A percentile compares a stretch with the other conserved stretches of the same genome.
Conservation (phyloP, 2,888 invertebrate species). For the Eurois occulta region DNA sequence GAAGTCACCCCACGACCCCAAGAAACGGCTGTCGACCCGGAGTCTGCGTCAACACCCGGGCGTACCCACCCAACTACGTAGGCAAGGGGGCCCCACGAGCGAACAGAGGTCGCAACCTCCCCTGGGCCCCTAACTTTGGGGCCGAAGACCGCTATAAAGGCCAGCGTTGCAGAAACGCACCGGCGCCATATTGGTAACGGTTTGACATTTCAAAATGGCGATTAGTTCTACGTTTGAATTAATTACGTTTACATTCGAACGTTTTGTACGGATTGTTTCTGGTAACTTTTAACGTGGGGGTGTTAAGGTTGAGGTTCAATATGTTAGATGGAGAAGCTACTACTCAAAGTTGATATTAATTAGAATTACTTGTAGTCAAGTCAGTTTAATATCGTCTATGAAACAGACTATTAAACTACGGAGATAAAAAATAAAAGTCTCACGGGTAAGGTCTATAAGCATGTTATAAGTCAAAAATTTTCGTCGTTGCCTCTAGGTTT, state of each 20-base stretch:
- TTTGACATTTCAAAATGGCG: constrained; percentile 50
- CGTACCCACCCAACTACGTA: constrained; percentile 76
- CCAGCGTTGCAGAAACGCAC: constrained; percentile 82
- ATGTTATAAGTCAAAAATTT: background rate
- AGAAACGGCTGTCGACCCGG: constrained; percentile 85
- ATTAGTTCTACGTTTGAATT: constrained; percentile 59
- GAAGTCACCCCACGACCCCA: constrained; percentile 81
- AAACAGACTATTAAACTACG: background rate
- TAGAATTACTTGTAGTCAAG: constrained; percentile 1
- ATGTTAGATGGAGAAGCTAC: background rate
- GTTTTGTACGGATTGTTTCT: constrained; percentile 50
- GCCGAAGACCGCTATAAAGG: constrained; percentile 85
- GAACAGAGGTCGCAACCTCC: constrained; percentile 81
- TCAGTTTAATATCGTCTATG: background rate
- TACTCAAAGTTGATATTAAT: constrained; percentile 2
- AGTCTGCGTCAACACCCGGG: constrained; percentile 78
- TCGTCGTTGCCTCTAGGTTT: background rate
- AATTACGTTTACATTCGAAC: constrained; percentile 43
- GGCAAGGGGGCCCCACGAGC: constrained; percentile 77
- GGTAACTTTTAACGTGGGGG: constrained; percentile 25
- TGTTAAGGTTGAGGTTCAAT: background rate
- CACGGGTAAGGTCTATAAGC: background rate
- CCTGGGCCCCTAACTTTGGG: constrained; percentile 83
- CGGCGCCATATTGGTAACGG: constrained; percentile 85
- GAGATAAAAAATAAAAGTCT: background rate